Conservation (phyloP, 2,888 invertebrate genomes). For the Archips xylosteana region DNA sequence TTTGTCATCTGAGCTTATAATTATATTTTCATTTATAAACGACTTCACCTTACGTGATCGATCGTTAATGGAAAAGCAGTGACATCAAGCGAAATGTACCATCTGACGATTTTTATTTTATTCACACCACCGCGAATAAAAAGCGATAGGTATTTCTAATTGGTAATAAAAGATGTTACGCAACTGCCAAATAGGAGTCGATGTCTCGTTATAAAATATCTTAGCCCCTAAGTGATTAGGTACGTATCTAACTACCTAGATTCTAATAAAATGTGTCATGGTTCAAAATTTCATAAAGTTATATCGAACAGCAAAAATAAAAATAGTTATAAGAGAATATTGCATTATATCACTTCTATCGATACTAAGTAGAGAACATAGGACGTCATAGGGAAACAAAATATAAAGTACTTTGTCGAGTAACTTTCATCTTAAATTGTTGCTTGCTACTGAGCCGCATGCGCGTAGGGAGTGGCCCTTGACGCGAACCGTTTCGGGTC, state of each 20-base stretch:
- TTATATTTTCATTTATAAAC: conserved; percentile 47
- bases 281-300: conserved; percentile 58
- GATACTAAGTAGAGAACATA: conserved; percentile 60
- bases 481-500: conserved; percentile 3
- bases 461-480: background rate
- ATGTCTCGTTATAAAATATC: conserved; percentile 74
- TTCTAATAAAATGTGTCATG: conserved; percentile 55
- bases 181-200: conserved; percentile 83
- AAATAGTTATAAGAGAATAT: conserved; percentile 59
- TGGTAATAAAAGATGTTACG: conserved; percentile 69
- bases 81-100: conserved; percentile 46
- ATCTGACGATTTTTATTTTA: conserved; percentile 74
- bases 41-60: conserved; percentile 33
- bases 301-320: conserved; percentile 47
- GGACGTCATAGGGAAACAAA: conserved; percentile 42
- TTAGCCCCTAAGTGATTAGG: conserved; percentile 71
- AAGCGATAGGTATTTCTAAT: conserved; percentile 55
- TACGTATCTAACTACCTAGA: conserved; percentile 50
- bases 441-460: conserved; percentile 4
- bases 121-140: conserved; percentile 48
- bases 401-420: conserved; percentile 19
- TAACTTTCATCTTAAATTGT: conserved; percentile 13
- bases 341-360: conserved; percentile 71
- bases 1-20: conserved; percentile 58
- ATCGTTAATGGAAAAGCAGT: conserved; percentile 33